These are phyloP conservation scores for Halocynthia aurantium DNA, from an alignment of 23 tunicate genomes.

Conservation along the genomic window DNA sequence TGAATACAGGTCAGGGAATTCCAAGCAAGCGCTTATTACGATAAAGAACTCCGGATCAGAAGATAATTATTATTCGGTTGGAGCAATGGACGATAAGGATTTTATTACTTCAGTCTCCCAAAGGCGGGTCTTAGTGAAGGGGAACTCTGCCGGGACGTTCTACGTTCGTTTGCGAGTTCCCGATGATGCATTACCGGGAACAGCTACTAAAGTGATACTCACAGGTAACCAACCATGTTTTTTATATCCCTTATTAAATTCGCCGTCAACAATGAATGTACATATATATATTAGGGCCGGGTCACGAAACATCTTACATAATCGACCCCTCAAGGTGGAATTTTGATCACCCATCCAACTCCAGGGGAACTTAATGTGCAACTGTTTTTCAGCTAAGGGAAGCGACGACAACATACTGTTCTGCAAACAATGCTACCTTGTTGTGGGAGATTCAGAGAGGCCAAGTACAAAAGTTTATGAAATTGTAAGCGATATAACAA, in stretches of 20 bases:
- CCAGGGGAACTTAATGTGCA: neutral
- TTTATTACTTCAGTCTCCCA: constrained; percentile 17
- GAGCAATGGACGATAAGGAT: neutral
- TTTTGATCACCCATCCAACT: neutral
- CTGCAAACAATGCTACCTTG: constrained; percentile 1
- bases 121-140: neutral
- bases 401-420: neutral
- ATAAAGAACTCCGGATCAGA: neutral
- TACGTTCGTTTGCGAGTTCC: neutral
- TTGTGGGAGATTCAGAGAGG: neutral
- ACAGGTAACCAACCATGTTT: constrained; percentile 3
- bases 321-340: too few species aligned
- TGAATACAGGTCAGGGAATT: neutral
- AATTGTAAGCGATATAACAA: neutral
- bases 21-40: neutral
- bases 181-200: neutral
- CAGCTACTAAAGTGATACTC: constrained; percentile 7
- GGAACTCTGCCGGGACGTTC: neutral
- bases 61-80: neutral
- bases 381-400: neutral
- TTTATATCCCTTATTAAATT: too few species aligned
- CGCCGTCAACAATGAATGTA: too few species aligned
- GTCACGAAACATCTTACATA: too few species aligned
- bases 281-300: too few species aligned
- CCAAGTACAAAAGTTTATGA: neutral